Percentiles rank a stretch among this genome's conserved stretches.
phyloP scores from a whole-genome alignment of 2,113 vertebrate genomes.

The Xyrauchen texanus region DNA sequence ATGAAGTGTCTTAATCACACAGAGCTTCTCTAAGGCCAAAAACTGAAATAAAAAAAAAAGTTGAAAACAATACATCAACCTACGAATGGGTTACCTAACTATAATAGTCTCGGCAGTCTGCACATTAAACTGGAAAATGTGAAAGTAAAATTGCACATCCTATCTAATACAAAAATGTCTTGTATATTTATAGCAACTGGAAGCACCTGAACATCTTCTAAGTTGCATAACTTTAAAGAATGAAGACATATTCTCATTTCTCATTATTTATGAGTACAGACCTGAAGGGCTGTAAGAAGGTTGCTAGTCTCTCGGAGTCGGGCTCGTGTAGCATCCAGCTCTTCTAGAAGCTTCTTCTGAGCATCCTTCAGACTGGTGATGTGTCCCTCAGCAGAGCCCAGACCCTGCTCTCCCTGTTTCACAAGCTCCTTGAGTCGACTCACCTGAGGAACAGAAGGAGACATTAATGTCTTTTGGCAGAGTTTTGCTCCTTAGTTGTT shows the following conservation, averaged over 20 bases:
- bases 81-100: no score
- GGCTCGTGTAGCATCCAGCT: constrained; percentile 87
- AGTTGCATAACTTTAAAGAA: constrained; percentile 7
- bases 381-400: constrained; percentile 86
- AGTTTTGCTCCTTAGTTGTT: neutral
- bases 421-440: constrained; percentile 84
- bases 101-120: neutral
- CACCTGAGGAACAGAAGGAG: constrained; percentile 70
- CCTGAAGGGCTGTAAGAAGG: constrained; percentile 89
- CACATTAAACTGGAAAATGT: neutral
- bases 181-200: neutral
- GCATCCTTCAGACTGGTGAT: constrained; percentile 90
- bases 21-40: neutral
- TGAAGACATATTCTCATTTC: constrained; percentile 1
- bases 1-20: constrained; percentile 40
- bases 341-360: constrained; percentile 91
- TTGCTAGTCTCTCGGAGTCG: constrained; percentile 90
- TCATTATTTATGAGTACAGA: constrained; percentile 56
- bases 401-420: constrained; percentile 85
- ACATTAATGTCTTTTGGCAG: neutral
- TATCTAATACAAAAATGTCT: neutral
- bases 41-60: neutral
- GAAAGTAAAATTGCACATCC: neutral
- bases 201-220: neutral
- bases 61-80: no score